Evolutionary conservation across 1,140 invertebrate genomes (phyloP).

Genomic region (Cyclargus thomasi): DNA sequence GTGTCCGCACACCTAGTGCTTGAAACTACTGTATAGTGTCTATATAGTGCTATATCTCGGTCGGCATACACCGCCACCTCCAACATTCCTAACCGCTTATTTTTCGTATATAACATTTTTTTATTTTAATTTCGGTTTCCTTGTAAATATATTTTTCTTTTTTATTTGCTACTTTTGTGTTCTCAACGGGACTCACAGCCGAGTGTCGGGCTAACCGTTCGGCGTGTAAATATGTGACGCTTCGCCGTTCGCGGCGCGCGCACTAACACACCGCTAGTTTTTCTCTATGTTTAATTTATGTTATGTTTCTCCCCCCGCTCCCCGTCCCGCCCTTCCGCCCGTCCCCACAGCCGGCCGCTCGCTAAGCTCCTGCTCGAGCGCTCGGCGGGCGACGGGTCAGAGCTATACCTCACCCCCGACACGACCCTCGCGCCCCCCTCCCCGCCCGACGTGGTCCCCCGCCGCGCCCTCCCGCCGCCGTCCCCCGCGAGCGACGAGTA

Average conservation of each 20-base stretch:
- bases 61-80: background rate
- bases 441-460: slow-evolving; percentile 54
- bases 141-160: background rate
- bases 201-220: background rate
- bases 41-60: background rate
- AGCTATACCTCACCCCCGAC: slow-evolving; percentile 57
- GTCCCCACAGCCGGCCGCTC: slow-evolving; percentile 41
- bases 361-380: slow-evolving; percentile 52
- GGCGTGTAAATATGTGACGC: background rate
- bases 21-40: background rate
- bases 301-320: slow-evolving; percentile 38
- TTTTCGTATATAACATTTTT: slow-evolving; percentile 17
- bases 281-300: slow-evolving; percentile 36
- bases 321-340: slow-evolving; percentile 43
- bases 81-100: slow-evolving; percentile 29
- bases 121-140: background rate
- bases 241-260: background rate
- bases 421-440: slow-evolving; percentile 57
- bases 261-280: slow-evolving; percentile 40
- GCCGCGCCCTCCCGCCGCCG: slow-evolving; percentile 24
- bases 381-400: slow-evolving; percentile 48
- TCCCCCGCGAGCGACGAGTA: slow-evolving; percentile 55
- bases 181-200: background rate
- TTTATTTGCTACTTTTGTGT: background rate
- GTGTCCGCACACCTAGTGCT: background rate